Percentiles rank a stretch among this genome's conserved stretches.
These are phyloP conservation scores for Sinosuthora webbiana DNA, from an alignment of 2,113 vertebrate genomes.

Conservation along the genomic window DNA sequence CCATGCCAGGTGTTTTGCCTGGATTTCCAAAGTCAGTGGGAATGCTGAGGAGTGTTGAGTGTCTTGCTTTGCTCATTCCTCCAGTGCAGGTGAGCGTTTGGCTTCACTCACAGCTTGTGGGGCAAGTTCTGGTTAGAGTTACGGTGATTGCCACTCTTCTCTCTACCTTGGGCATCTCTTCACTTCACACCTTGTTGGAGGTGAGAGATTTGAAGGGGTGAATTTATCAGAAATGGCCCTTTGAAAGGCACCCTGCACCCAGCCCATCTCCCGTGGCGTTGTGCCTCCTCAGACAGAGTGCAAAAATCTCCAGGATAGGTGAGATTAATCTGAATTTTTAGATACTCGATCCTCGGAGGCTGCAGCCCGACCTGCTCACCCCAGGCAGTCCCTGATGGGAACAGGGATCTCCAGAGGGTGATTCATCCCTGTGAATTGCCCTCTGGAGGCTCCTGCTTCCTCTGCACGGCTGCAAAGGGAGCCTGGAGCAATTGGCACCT, in stretches of 20 bases:
- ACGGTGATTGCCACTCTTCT: background rate
- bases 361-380: constrained; percentile 14
- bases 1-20: background rate
- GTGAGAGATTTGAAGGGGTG: background rate
- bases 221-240: background rate
- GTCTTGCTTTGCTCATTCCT: background rate
- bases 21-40: background rate
- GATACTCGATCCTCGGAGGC: background rate
- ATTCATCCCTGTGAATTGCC: constrained; percentile 26
- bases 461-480: background rate
- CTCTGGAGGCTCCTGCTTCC: constrained; percentile 43
- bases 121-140: background rate
- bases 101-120: background rate
- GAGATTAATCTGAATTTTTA: constrained; percentile 31
- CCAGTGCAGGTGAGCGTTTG: background rate
- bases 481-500: constrained; percentile 42
- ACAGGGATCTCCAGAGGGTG: background rate
- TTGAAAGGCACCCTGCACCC: background rate
- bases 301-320: background rate
- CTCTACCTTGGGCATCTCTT: background rate
- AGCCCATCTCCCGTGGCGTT: background rate
- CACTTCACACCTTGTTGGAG: background rate
- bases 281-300: background rate
- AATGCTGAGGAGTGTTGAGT: background rate
- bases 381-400: background rate